Conservation (phyloP, 2,113 vertebrate species). For the Leiothrix lutea region DNA sequence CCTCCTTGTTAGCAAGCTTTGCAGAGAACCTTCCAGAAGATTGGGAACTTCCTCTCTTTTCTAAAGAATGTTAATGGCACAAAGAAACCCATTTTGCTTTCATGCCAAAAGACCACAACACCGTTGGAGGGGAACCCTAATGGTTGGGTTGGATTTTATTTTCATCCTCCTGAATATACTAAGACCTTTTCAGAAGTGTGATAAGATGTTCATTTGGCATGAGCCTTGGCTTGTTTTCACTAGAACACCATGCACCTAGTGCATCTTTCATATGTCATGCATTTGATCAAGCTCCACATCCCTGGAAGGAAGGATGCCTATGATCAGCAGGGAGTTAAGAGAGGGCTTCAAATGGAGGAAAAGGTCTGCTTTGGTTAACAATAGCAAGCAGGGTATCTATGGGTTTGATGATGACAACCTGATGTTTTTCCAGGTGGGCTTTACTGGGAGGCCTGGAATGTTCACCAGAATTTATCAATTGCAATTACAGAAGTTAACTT, state of each 20-base stretch:
- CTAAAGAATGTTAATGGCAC: neutral
- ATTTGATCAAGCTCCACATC: neutral
- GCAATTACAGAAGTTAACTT: slow-evolving; percentile 11
- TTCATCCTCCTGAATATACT: neutral
- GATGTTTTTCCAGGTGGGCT: neutral
- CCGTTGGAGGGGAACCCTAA: neutral
- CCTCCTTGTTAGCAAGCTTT: neutral
- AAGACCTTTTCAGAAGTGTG: neutral
- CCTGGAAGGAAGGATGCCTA: neutral
- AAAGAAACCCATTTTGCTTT: neutral
- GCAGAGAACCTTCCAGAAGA: neutral
- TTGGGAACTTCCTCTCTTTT: neutral
- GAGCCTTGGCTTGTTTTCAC: neutral
- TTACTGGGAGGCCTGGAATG: neutral
- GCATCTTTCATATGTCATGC: neutral
- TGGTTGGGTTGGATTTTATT: neutral
- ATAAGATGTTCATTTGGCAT: neutral
- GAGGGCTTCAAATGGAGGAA: neutral
- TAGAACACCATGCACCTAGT: neutral
- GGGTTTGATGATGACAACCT: neutral
- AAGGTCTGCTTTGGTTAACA: neutral
- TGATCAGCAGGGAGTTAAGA: neutral
- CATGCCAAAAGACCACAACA: neutral
- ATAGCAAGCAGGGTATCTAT: neutral
- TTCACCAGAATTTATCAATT: neutral